These are phyloP conservation scores for Momotus momota DNA, from an alignment of 2,797 vertebrate species.

Conservation along the genomic window DNA sequence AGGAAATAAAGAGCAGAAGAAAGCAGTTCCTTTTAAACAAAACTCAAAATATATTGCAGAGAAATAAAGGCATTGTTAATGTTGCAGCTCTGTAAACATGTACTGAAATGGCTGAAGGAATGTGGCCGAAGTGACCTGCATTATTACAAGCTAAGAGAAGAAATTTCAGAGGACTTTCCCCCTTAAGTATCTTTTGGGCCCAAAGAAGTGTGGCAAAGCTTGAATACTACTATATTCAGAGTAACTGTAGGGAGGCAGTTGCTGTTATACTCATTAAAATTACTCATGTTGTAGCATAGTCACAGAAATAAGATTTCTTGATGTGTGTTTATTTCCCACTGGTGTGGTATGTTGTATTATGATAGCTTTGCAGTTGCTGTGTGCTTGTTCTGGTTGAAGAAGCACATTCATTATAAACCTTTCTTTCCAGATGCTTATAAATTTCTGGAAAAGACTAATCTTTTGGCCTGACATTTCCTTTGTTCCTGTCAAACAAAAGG, in stretches of 20 bases:
- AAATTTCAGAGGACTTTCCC: neutral
- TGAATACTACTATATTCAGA: neutral
- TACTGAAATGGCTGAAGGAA: neutral
- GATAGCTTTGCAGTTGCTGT: slow-evolving; percentile 38
- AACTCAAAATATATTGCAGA: neutral
- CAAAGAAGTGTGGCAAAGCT: neutral
- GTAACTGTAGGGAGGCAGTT: neutral
- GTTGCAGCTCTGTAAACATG: neutral
- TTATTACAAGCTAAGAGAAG: neutral
- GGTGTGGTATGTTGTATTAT: slow-evolving; percentile 24
- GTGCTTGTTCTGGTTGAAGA: slow-evolving; percentile 63
- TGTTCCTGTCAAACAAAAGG: slow-evolving; percentile 13
- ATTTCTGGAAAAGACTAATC: slow-evolving; percentile 54
- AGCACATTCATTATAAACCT: slow-evolving; percentile 57
- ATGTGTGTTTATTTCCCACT: slow-evolving; percentile 69
- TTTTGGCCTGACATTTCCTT: slow-evolving; percentile 35
- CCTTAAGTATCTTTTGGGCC: neutral
- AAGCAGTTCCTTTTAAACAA: neutral
- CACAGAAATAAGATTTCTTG: slow-evolving; percentile 66
- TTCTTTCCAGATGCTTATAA: slow-evolving; percentile 50
- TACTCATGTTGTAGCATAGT: slow-evolving; percentile 38
- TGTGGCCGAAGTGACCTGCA: neutral
- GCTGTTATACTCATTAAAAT: slow-evolving; percentile 63
- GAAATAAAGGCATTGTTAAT: neutral
- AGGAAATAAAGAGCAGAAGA: neutral